Percentiles rank a stretch among this genome's conserved stretches.
phyloP scores from a whole-genome alignment of 2,888 invertebrate species.

The Dynastes tityus region DNA sequence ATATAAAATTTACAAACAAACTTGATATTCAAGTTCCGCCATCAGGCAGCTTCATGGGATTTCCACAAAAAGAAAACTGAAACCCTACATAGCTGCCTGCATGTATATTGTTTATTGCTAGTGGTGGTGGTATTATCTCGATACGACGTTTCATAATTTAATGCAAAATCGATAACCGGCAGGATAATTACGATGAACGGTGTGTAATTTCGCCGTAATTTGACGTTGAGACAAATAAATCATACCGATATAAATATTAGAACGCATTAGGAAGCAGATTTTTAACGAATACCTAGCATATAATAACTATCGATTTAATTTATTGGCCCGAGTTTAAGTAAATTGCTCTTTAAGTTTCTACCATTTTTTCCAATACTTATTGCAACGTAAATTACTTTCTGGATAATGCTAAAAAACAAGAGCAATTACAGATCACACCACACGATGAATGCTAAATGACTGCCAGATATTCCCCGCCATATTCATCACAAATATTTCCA shows the following conservation, averaged over 20 bases:
- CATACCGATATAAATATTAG: conserved; percentile 30
- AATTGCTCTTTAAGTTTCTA: conserved; percentile 12
- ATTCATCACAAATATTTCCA: too few relatives aligned
- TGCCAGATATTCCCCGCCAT: not conserved
- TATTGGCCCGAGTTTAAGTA: conserved; percentile 18
- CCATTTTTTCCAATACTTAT: not conserved
- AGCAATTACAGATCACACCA: not conserved
- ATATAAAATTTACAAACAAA: not conserved
- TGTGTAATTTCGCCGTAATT: conserved; percentile 36
- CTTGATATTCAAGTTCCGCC: conserved; percentile 2
- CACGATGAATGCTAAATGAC: not conserved
- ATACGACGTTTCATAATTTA: conserved; percentile 34
- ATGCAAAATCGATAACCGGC: conserved; percentile 39
- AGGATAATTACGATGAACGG: conserved; percentile 37
- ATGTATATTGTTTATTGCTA: conserved; percentile 29
- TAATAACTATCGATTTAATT: conserved; percentile 29
- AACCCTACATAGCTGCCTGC: not conserved
- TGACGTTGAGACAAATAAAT: conserved; percentile 43
- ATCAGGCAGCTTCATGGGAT: conserved; percentile 9
- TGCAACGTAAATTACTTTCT: not conserved
- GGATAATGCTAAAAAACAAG: not conserved
- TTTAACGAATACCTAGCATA: conserved; percentile 26
- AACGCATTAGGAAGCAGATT: conserved; percentile 34
- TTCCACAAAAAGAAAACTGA: conserved; percentile 20
- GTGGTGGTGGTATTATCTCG: conserved; percentile 32